A percentile compares a stretch with the other conserved stretches of the same genome.
Evolutionary conservation across 2,113 vertebrate genomes (phyloP).

Genomic region (Pardalotus punctatus): DNA sequence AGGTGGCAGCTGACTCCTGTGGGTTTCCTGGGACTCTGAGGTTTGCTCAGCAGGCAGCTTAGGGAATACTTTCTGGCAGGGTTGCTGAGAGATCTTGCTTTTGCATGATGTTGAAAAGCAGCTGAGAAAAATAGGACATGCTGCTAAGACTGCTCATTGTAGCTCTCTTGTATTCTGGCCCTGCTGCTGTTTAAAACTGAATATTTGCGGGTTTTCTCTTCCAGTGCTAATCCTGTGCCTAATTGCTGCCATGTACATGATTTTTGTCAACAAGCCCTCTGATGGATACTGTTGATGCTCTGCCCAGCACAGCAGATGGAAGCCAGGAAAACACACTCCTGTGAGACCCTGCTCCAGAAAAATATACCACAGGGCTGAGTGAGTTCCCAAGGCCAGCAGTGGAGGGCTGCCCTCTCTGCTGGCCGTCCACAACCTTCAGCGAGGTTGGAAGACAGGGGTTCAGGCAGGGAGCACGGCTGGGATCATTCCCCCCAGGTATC

Average conservation of each 20-base stretch:
- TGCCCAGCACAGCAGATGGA: neutral
- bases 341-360: neutral
- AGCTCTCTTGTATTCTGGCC: neutral
- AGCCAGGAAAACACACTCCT: neutral
- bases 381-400: accelerated
- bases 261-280: neutral
- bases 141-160: neutral
- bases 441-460: neutral
- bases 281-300: neutral
- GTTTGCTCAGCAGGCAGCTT: neutral
- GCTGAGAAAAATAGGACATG: neutral
- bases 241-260: accelerated
- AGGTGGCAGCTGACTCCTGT: neutral
- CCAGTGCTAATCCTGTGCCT: neutral
- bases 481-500: neutral
- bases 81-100: neutral
- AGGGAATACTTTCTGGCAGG: neutral
- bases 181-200: neutral
- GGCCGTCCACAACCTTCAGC: accelerated
- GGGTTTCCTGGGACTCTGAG: neutral
- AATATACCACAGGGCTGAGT: accelerated
- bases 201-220: neutral
- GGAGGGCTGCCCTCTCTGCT: neutral
- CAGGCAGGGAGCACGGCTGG: neutral
- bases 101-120: neutral